Evolutionary conservation across 2,113 vertebrate genomes (phyloP), one percentile per base, ranked within the genome.

Genomic region (Natator depressus): DNA sequence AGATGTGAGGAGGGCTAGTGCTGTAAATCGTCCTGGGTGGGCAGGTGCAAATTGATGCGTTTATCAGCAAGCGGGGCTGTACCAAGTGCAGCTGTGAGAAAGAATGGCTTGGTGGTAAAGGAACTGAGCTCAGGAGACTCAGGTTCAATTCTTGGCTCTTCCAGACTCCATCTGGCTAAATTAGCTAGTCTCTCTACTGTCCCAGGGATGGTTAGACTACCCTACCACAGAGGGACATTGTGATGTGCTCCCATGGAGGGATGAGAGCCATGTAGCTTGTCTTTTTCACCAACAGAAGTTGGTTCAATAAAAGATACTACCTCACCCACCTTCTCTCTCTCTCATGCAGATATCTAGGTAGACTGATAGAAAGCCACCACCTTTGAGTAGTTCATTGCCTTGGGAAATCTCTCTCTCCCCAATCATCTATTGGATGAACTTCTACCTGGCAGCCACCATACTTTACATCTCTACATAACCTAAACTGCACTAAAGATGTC

Each of bases 1-100:
- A 1, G 55, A 25, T 17, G 2, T 4, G 38, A 20, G 10, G 5
- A 87, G 49, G 46, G 5, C 4, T 2, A 22, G 17, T 4, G 14
- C 51, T 75, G 16, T 12, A 7, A 12, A 10, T 11, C 20, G 10
- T 3, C 4, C 31, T 5, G 8, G 3, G 27, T 3, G 22, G 80
- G 62, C 19, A 9, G 80, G n/a, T 10, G 53, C 10, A 25, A 4
- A 3, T n/a, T 16, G 27, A 86, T 42, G 35, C 4, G 47, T 49
- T 42, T 8, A 17, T 0, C 16, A n/a, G 75, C 19, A 10, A 59
- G 59, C 8, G 11, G 85, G 53, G 59, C 51, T 20, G 50, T 35
- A 46, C 25, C 53, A 24, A 72, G 47, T 78, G 13, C 46, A 47
- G 27, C 25, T 47, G 1, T 47, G 24, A 47, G 42, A 24, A 24